phyloP scores from a whole-genome alignment of 1,140 invertebrate species.

The Hycleus cichorii region DNA sequence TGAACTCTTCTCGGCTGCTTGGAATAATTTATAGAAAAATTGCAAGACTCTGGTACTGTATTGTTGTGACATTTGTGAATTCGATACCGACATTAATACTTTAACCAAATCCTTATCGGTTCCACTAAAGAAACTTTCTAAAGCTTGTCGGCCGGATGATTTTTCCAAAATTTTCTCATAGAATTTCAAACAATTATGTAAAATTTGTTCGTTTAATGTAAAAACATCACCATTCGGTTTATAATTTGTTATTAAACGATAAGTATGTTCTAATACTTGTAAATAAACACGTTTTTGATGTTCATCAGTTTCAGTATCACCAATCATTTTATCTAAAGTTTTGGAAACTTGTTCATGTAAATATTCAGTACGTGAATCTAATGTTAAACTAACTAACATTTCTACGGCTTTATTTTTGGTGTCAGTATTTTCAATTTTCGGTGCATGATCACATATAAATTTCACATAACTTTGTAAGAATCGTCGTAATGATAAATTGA shows the following conservation, averaged over 20 bases:
- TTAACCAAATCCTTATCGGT: constrained; percentile 54
- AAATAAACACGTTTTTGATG: constrained; percentile 57
- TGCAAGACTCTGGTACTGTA: constrained; percentile 73
- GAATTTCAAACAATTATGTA: constrained; percentile 66
- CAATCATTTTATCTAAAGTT: constrained; percentile 58
- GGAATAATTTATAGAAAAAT: constrained; percentile 73
- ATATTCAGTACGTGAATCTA: constrained; percentile 68
- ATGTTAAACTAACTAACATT: constrained; percentile 62
- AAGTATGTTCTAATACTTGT: constrained; percentile 59
- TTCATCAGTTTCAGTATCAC: constrained; percentile 55
- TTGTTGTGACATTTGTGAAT: constrained; percentile 55
- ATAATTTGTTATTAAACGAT: constrained; percentile 58
- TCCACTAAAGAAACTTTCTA: constrained; percentile 71
- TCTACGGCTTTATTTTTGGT: constrained; percentile 43
- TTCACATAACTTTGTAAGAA: constrained; percentile 57
- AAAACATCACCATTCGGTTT: constrained; percentile 17
- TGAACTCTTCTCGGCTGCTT: constrained; percentile 51
- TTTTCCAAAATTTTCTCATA: constrained; percentile 80
- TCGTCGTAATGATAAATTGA: constrained; percentile 62
- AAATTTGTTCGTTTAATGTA: constrained; percentile 56
- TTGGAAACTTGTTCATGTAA: constrained; percentile 57
- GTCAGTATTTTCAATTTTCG: constrained; percentile 45
- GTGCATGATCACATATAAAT: constrained; percentile 60
- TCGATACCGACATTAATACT: constrained; percentile 66
- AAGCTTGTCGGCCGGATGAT: constrained; percentile 66